These are phyloP conservation scores for Erethizon dorsatum DNA, from an alignment of 2,797 vertebrate species.

Conservation along the genomic window DNA sequence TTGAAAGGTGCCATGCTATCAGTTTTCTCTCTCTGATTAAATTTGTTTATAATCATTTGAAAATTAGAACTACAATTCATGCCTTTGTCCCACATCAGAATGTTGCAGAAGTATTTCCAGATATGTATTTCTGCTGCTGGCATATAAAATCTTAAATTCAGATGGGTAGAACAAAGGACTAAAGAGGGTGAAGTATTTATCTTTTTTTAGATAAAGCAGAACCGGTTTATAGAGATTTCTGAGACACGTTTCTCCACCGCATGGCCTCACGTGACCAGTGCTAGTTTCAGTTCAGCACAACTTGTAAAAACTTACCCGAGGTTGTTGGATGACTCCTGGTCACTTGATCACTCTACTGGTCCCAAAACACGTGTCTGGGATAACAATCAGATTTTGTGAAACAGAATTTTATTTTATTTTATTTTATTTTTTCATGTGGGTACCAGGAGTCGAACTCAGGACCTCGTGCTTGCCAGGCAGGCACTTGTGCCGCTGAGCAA, in stretches of 20 bases:
- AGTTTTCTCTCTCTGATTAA: slow-evolving; percentile 5
- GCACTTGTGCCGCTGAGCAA: no score
- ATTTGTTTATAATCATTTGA: not conserved
- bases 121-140: not conserved
- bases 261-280: not conserved
- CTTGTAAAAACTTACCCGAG: not conserved
- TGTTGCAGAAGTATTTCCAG: not conserved
- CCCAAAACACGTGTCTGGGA: not conserved
- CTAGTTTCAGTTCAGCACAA: not conserved
- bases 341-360: not conserved
- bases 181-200: not conserved
- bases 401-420: not conserved
- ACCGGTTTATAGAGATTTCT: not conserved
- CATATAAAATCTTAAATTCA: not conserved
- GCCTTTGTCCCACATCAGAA: not conserved
- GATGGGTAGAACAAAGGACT: not conserved
- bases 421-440: no score
- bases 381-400: slow-evolving; percentile 25
- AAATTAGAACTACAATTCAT: not conserved
- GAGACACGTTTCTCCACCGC: not conserved
- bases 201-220: slow-evolving; percentile 24
- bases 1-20: not conserved
- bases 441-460: no score
- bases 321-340: not conserved
- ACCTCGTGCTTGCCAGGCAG: no score